Base-by-base conservation (phyloP, 1,140 invertebrate genomes). In the Neodiprion virginianus region DNA sequence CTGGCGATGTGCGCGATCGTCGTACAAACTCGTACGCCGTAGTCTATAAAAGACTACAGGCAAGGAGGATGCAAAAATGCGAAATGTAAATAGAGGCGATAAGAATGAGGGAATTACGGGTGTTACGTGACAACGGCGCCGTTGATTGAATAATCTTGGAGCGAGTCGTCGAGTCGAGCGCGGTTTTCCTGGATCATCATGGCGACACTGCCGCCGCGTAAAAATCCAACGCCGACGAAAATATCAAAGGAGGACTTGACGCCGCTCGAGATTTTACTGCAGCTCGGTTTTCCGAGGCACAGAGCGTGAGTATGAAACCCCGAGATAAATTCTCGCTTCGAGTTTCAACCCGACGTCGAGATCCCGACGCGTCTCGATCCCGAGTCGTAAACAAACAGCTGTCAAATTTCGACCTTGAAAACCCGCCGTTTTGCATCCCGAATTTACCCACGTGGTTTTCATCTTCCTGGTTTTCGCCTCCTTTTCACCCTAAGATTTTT, bases 261-360 rank as follows among this genome's bases (percentile, higher is more conserved):
- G 70, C 93, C 95, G 28, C 87, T 96, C 75, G 93, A 96, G 88
- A 95, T 94, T 28, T 88, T 97, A 40, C 86, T 96, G 71, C 95
- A 96, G 89, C 94, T 96, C 92, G 95, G 95, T 50, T 96, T 97
- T 88, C 93, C 94, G 2, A 95, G 93, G 88, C 93, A 95, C 78
- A 91, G 95, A 91, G 95, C 94, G 95, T 96, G 91, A 92, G 93
- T 92, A 78, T 69, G 48, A 23, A n/a, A 23, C 7, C n/a, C 28
- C 21, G 53, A 7, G 1, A 67, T 47, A 14, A 17, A 48, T 9
- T 9, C 28, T 40, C 28, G 28, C 0, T 40, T 40, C 28, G 28
- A 40, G 28, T 40, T 40, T 40, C 28, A 40, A 40, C 1, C 28
- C 28, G 28, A 40, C 28, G 28, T 5, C 28, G 28, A 40, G 5